Evolutionary conservation across 2,113 vertebrate genomes (phyloP), one percentile per base, ranked within the genome.

Genomic region (Esox niger): DNA sequence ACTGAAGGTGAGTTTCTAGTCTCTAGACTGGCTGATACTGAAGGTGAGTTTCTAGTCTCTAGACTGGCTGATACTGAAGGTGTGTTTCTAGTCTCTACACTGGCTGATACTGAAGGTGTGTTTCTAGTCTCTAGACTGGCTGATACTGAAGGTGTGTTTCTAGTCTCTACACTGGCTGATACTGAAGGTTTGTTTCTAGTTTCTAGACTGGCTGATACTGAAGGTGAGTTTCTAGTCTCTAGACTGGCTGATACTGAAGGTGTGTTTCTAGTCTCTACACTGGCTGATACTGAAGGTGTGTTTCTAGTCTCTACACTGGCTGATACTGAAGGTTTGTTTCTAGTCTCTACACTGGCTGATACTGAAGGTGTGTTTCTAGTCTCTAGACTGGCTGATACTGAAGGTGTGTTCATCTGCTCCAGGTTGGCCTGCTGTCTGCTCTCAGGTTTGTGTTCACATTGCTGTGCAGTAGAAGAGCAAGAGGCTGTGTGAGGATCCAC

Each of bases 401-500:
- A 20, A 17, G 25, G 11, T 2, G 31, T 66, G 47, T 55, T 46
- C 31, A n/a, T 30, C 21, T 30, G 10, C 56, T 61, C 69, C 74
- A 89, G 89, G 73, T 85, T 66, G 74, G 79, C 11, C 13, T 84
- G 1, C 52, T 59, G 62, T 77, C 84, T 66, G 27, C 82, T 43
- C 49, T 88, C 65, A 59, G 33, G 52, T 80, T 76, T 77, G 66
- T 88, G 17, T 66, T 73, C 63, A 84, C 78, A 31, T 15, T 84
- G 56, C 61, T 81, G 0, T 85, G 73, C 65, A 65, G 5, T 11
- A n/a, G 74, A 8, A 33, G 79, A 67, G 0, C n/a, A n/a, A 75
- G 30, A 2, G 90, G 93, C 72, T 86, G 80, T 3, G 86, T 88
- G 69, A 91, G 92, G 15, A 87, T 97, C 66, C 93, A 97, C 69